Conservation (phyloP, 2,797 vertebrate genomes). For the Gymnothorax reevesii region DNA sequence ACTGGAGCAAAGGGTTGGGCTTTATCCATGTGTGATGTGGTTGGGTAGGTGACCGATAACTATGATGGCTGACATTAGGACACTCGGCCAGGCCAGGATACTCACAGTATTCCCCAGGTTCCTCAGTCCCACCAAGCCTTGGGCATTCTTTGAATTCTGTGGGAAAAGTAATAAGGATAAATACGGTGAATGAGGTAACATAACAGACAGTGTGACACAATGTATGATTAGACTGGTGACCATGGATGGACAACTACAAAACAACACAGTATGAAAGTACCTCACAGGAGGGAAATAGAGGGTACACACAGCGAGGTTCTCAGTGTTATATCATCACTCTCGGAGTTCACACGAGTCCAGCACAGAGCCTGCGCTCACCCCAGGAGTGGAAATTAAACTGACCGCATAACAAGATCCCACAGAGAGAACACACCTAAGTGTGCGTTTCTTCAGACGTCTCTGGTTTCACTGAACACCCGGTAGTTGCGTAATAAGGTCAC, state of each 20-base stretch:
- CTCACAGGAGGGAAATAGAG: neutral
- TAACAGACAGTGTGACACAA: neutral
- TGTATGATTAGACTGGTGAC: neutral
- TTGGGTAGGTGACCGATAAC: neutral
- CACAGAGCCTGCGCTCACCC: neutral
- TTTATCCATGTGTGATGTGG: neutral
- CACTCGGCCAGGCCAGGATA: neutral
- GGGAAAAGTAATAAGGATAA: slow-evolving; percentile 42
- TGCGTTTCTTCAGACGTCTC: too few species aligned
- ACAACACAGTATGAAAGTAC: neutral
- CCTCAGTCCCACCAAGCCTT: slow-evolving; percentile 89
- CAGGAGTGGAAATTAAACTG: neutral
- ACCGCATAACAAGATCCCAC: neutral
- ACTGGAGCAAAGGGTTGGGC: neutral
- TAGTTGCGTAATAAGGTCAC: too few species aligned
- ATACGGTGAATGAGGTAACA: neutral
- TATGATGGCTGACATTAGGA: neutral
- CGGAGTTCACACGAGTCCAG: neutral
- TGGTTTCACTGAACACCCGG: too few species aligned
- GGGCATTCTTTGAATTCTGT: slow-evolving; percentile 86
- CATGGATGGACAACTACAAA: neutral
- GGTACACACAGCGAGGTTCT: neutral
- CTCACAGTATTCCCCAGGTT: slow-evolving; percentile 97
- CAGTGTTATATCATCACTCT: neutral
- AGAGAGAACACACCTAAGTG: too few species aligned